Conservation (phyloP, 2,113 vertebrate species). For the Xiphias gladius region DNA sequence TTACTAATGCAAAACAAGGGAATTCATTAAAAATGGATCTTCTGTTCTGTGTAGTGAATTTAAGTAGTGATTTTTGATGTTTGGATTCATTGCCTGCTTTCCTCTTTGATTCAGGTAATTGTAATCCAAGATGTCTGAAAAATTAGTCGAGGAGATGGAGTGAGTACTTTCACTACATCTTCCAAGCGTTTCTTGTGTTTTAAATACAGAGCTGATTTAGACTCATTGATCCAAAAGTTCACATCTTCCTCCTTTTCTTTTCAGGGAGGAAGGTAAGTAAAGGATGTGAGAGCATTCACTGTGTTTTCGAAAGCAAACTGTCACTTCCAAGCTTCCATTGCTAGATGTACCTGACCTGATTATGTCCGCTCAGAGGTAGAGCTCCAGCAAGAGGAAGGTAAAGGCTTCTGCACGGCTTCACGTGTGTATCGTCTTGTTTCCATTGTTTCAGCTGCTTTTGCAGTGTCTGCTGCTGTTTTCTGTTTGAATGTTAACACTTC, state of each 20-base stretch:
- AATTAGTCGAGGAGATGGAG: conserved; percentile 62
- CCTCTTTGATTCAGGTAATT: conserved; percentile 29
- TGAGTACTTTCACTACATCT: conserved; percentile 53
- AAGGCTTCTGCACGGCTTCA: conserved; percentile 48
- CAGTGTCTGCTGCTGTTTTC: conserved; percentile 44
- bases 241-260: conserved; percentile 18
- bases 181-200: not conserved
- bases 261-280: conserved; percentile 79
- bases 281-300: conserved; percentile 21
- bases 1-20: conserved; percentile 3
- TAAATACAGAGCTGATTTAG: conserved; percentile 1
- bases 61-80: not conserved
- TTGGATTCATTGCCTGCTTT: conserved; percentile 7
- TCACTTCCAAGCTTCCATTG: conserved; percentile 7
- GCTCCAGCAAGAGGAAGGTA: conserved; percentile 52
- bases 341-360: conserved; percentile 58
- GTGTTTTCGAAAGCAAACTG: conserved; percentile 29
- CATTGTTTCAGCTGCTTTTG: conserved; percentile 30
- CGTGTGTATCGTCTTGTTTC: conserved; percentile 19
- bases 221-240: conserved; percentile 11
- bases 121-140: conserved; percentile 67
- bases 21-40: not conserved
- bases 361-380: conserved; percentile 68
- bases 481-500: conserved; percentile 34
- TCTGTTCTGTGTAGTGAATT: not conserved